Evolutionary conservation across 2,797 vertebrate species (phyloP).

Genomic region (Decapterus maruadsi): DNA sequence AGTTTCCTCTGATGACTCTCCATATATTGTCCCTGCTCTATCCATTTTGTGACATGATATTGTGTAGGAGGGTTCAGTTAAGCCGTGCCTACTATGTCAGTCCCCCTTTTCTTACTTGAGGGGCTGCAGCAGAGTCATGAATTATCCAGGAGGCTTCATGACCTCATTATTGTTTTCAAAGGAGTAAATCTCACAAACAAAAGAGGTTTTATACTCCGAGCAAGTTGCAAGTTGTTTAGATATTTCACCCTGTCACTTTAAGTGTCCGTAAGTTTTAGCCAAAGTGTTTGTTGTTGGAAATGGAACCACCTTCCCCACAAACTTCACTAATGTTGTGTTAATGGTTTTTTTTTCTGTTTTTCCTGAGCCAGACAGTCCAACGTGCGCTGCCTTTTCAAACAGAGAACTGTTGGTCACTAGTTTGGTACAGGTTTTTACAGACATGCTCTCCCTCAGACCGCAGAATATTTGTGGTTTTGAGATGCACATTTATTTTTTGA

Average conservation of each 20-base stretch:
- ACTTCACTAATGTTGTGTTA: too few species aligned
- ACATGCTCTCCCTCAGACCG: too few species aligned
- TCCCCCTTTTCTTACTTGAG: neutral
- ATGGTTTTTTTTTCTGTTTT: too few species aligned
- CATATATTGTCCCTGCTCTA: constrained; percentile 3
- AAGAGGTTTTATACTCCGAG: neutral
- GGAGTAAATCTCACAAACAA: neutral
- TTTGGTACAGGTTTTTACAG: too few species aligned
- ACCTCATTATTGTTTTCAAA: constrained; percentile 4
- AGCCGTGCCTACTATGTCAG: neutral
- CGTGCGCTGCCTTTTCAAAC: too few species aligned
- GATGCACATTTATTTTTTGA: too few species aligned
- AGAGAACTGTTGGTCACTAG: too few species aligned
- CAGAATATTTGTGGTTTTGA: too few species aligned
- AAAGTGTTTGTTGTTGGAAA: neutral
- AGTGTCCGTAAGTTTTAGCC: neutral
- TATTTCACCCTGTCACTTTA: neutral
- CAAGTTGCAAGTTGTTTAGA: neutral
- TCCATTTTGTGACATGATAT: neutral
- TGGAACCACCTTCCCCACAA: too few species aligned
- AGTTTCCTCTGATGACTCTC: constrained; percentile 7
- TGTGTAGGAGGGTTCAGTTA: constrained; percentile 3
- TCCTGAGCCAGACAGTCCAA: neutral
- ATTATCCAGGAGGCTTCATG: constrained; percentile 7
- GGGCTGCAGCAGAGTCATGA: constrained; percentile 5